These are phyloP conservation scores for Cantharis lateralis DNA, from an alignment of 2,888 invertebrate species.

Conservation along the genomic window DNA sequence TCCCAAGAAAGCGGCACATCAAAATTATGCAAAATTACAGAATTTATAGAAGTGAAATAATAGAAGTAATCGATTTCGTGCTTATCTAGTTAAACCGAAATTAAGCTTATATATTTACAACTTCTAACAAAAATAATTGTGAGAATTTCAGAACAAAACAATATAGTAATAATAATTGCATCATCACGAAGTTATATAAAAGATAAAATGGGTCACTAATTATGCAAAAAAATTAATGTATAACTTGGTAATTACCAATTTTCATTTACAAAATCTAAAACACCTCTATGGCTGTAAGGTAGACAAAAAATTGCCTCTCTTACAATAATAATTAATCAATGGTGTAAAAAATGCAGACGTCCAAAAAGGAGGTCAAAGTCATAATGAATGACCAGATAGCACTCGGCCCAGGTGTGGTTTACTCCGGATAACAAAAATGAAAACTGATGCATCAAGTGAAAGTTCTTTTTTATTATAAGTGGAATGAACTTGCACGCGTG, in stretches of 20 bases:
- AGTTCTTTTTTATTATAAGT: not conserved
- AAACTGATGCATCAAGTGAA: not conserved
- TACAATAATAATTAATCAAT: not conserved
- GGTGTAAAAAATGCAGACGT: slow-evolving; percentile 1
- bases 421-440: slow-evolving; percentile 1
- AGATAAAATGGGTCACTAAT: not conserved
- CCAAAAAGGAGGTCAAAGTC: slow-evolving; percentile 9
- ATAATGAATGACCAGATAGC: slow-evolving; percentile 2
- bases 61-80: not conserved
- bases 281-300: not conserved
- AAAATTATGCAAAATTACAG: not conserved
- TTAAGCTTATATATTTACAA: not conserved
- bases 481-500: not conserved
- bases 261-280: not conserved
- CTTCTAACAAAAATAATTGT: not conserved
- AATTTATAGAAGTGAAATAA: not conserved
- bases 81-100: not conserved
- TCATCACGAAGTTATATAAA: not conserved
- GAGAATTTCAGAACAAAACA: slow-evolving; percentile 1
- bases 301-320: not conserved
- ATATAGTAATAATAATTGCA: not conserved
- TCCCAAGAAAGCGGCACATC: not conserved
- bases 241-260: not conserved
- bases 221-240: slow-evolving; percentile 1
- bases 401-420: slow-evolving; percentile 7